These are phyloP conservation scores for Oreohelix idahoensis DNA, from an alignment of 1,140 invertebrate species.

Conservation along the genomic window DNA sequence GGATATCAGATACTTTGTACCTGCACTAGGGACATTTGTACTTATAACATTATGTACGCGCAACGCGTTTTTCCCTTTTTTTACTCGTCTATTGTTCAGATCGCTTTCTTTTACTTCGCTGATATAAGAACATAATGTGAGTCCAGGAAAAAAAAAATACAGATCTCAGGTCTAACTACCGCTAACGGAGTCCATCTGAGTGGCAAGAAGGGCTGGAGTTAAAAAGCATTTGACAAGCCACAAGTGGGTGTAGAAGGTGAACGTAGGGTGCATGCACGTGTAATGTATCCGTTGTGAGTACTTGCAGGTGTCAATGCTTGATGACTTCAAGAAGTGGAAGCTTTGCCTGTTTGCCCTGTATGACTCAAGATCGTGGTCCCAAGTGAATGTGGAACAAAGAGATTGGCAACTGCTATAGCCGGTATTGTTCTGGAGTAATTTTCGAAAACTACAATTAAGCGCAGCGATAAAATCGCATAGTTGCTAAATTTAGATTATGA, in stretches of 20 bases:
- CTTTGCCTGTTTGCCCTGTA: slow-evolving; percentile 9
- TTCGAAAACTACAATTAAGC: no score
- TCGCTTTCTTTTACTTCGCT: slow-evolving; percentile 14
- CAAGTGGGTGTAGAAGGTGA: slow-evolving; percentile 33
- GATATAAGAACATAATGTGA: neutral
- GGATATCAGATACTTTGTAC: neutral
- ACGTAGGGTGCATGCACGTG: slow-evolving; percentile 26
- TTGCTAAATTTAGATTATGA: no score
- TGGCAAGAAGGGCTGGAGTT: neutral
- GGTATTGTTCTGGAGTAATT: no score
- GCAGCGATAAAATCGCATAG: no score
- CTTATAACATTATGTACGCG: no score
- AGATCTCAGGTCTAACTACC: neutral
- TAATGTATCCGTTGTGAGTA: slow-evolving; percentile 31
- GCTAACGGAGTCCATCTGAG: slow-evolving; percentile 15
- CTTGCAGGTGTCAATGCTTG: slow-evolving; percentile 20
- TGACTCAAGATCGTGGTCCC: slow-evolving; percentile 17
- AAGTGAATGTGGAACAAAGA: neutral
- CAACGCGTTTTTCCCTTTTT: neutral
- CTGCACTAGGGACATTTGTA: neutral
- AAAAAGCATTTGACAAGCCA: slow-evolving; percentile 28
- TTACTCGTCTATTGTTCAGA: neutral
- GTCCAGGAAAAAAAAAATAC: neutral
- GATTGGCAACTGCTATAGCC: no score
- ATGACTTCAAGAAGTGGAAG: slow-evolving; percentile 22